Base-by-base conservation (phyloP, 1,140 invertebrate genomes). In the Venustaconcha ellipsiformis region DNA sequence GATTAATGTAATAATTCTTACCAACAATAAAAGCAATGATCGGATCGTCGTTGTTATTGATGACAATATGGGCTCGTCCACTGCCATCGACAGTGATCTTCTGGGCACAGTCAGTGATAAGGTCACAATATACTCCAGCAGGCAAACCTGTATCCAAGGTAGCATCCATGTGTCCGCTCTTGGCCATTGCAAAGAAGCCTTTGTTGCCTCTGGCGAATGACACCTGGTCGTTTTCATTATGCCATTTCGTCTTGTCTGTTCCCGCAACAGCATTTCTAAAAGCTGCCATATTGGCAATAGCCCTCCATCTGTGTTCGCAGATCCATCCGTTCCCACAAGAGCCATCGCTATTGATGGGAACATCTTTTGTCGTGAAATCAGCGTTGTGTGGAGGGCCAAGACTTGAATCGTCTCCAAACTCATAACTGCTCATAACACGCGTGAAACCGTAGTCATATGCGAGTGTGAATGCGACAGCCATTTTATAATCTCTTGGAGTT, bases 251-350 rank as follows among this genome's bases (percentile, higher is more conserved):
- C 55, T 80, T 74, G 3, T 75, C 70, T 23, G 85, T 84, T 48
- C 83, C 83, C 20, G 78, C 78, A n/a, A 85, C 83, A 48, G 78
- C 81, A 64, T 78, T 80, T 73, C 85, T 77, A 72, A 86, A 86
- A 23, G 74, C 78, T 17, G 80, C 84, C 95, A 96, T 96, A 78
- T 94, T 94, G 86, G 90, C 93, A 81, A 96, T 95, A 84, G 94
- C 93, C 11, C 93, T 89, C 95, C 95, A 97, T 26, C 91, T 92
- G 88, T 97, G 96, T 88, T 97, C 96, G 85, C 96, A 97, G 1
- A 97, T 90, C 95, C 95, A 97, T 1, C 95, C 95, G 82, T 94
- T 93, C 1, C 91, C 92, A 82, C 96, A 97, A 1, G 90, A 68
- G 2, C 92, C 91, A 70, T 90, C 89, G 23, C 79, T 73, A 18